Conservation (phyloP, 1,140 invertebrate species). For the Carposina sasakii region DNA sequence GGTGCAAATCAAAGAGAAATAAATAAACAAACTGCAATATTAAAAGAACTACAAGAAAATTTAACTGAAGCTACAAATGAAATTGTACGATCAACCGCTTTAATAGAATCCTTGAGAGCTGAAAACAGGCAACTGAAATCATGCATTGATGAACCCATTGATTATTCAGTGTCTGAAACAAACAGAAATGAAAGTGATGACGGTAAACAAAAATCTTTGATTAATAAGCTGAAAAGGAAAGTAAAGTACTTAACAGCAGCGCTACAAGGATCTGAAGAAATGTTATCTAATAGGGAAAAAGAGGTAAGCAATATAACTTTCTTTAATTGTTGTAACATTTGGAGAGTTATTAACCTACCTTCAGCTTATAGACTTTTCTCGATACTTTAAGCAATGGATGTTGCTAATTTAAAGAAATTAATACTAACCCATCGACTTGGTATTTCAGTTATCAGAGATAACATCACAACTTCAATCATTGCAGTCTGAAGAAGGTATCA, state of each 20-base stretch:
- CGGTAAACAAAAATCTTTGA: constrained; percentile 46
- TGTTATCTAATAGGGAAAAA: constrained; percentile 49
- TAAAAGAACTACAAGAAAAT: constrained; percentile 79
- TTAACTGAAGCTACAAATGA: constrained; percentile 80
- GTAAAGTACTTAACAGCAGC: constrained; percentile 32
- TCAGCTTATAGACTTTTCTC: no score
- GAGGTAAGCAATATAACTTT: constrained; percentile 40
- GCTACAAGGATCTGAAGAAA: constrained; percentile 44
- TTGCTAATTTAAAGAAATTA: no score
- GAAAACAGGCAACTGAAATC: constrained; percentile 47
- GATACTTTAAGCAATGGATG: no score
- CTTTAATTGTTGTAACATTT: constrained; percentile 7
- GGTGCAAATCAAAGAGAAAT: no score
- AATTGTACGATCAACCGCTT: constrained; percentile 65
- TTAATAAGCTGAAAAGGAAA: constrained; percentile 46
- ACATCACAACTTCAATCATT: constrained; percentile 46
- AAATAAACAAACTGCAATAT: no score
- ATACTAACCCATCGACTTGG: no score
- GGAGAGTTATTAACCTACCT: no score
- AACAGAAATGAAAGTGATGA: constrained; percentile 57
- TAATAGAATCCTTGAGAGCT: constrained; percentile 46
- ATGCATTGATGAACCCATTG: constrained; percentile 35
- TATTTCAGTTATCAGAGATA: constrained; percentile 44
- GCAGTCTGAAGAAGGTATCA: constrained; percentile 53
- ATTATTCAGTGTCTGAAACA: constrained; percentile 28